Base-by-base conservation (phyloP, 2,113 vertebrate genomes). In the Neolamprologus caudopunctatus region DNA sequence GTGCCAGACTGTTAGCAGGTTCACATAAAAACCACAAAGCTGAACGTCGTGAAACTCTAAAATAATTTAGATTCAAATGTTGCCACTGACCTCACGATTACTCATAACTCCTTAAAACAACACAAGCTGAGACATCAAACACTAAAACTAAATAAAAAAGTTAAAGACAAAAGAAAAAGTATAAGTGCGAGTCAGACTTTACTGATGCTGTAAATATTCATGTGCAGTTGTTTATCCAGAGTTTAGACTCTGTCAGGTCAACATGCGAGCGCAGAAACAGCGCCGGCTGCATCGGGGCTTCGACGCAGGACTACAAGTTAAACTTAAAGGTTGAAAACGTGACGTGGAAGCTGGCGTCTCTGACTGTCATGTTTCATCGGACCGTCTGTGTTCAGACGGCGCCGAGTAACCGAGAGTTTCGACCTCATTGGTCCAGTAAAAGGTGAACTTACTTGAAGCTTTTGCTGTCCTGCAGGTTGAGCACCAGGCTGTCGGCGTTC, bases 401-500 rank as follows among this genome's bases (percentile, higher is more conserved):
- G 13, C 33, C 0, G 11, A 68, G 35, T 21, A 37, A 66, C 61
- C 0, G 5, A 37, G 10, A 12, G 35, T n/a, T 42, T 42, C 0
- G 66, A 71, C n/a, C 21, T 73, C 68, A 26, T 17, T 26, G n/a
- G 13, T 73, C 37, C 37, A 17, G 24, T 11, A 2, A 11, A 2
- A 1, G 42, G 5, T 6, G 24, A 2, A 93, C 94, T 95, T 81
- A 95, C 91, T 87, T 73, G 80, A 91, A 95, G 71, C 9, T 81
- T 8, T 88, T 81, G 14, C 17, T 86, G 84, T 94, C 94, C 87
- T 94, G 92, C 84, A 94, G 91, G 86, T 94, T 94, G 50, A 95
- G 92, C 73, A 94, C 90, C 91, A 95, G 93, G 81, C 89, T 92
- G 84, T 95, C 92, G 1, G 94, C 89, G 2, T 6, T 94, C 89